These are phyloP conservation scores for Drosophila kanekoi DNA, from an alignment of 2,888 invertebrate species.

Conservation along the genomic window DNA sequence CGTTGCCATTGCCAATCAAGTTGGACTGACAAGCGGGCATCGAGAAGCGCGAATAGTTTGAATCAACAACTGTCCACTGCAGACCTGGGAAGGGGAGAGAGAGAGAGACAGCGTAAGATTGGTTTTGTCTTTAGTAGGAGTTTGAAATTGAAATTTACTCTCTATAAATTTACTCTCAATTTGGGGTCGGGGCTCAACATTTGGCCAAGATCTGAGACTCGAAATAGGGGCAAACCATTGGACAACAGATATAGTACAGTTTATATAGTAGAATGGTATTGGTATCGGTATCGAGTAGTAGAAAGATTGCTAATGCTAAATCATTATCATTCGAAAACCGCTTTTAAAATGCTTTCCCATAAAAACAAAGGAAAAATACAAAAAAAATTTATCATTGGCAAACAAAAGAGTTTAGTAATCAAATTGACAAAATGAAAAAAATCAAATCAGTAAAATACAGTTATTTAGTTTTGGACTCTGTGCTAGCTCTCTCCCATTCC, in stretches of 20 bases:
- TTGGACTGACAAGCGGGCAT: constrained; percentile 88
- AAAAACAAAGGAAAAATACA: constrained; percentile 30
- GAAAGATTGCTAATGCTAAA: constrained; percentile 81
- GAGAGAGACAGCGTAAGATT: constrained; percentile 81
- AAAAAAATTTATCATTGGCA: constrained; percentile 46
- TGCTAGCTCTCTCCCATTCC: constrained; percentile 86
- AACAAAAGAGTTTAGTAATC: constrained; percentile 57
- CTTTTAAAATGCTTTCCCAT: constrained; percentile 41
- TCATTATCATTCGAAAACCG: constrained; percentile 70
- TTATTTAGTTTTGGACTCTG: constrained; percentile 76
- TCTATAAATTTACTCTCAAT: constrained; percentile 63
- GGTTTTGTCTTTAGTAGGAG: constrained; percentile 68
- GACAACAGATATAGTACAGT: constrained; percentile 39
- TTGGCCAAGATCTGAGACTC: constrained; percentile 42
- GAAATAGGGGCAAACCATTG: constrained; percentile 50
- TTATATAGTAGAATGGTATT: constrained; percentile 48
- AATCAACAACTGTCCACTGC: constrained; percentile 94
- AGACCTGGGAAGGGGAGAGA: constrained; percentile 90
- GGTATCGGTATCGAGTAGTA: constrained; percentile 61
- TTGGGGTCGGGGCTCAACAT: constrained; percentile 37
- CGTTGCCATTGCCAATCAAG: constrained; percentile 85
- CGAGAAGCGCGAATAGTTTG: constrained; percentile 91
- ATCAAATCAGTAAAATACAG: constrained; percentile 56
- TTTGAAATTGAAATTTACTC: constrained; percentile 60
- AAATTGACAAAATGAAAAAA: constrained; percentile 45